phyloP scores from a whole-genome alignment of 2,113 vertebrate species.

The Macaca nemestrina region DNA sequence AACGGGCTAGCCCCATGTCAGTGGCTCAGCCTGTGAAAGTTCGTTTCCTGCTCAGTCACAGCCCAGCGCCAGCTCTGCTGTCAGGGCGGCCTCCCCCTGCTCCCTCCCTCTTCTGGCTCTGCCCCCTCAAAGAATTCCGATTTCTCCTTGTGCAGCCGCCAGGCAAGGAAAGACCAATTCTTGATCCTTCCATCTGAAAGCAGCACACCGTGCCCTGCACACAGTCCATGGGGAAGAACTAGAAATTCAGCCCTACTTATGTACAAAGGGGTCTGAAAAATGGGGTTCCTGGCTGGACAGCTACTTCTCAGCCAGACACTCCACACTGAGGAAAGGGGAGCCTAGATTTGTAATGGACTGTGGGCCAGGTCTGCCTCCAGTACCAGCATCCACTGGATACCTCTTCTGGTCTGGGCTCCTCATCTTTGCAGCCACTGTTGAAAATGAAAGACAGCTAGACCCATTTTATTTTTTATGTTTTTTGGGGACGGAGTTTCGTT shows the following conservation, averaged over 20 bases:
- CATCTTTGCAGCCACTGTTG: neutral
- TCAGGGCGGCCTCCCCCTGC: neutral
- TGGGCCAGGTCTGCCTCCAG: neutral
- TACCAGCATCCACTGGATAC: neutral
- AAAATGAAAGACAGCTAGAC: neutral
- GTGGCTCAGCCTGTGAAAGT: neutral
- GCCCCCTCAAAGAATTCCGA: neutral
- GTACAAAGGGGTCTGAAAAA: neutral
- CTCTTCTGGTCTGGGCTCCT: neutral
- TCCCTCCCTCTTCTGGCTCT: neutral
- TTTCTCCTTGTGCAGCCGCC: neutral
- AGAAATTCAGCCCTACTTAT: neutral
- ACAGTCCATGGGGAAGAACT: neutral
- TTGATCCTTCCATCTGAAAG: neutral
- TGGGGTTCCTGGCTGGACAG: neutral
- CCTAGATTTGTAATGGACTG: rapidly evolving
- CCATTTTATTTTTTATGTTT: neutral
- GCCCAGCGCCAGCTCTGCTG: rapidly evolving
- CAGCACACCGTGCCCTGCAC: neutral
- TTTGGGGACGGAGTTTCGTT: rapidly evolving
- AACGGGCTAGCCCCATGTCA: neutral
- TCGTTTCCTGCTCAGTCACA: neutral
- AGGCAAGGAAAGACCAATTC: neutral
- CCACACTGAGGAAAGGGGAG: neutral
- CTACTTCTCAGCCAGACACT: neutral